phyloP scores from a whole-genome alignment of 2,113 vertebrate species.

The Bubo blakistoni region DNA sequence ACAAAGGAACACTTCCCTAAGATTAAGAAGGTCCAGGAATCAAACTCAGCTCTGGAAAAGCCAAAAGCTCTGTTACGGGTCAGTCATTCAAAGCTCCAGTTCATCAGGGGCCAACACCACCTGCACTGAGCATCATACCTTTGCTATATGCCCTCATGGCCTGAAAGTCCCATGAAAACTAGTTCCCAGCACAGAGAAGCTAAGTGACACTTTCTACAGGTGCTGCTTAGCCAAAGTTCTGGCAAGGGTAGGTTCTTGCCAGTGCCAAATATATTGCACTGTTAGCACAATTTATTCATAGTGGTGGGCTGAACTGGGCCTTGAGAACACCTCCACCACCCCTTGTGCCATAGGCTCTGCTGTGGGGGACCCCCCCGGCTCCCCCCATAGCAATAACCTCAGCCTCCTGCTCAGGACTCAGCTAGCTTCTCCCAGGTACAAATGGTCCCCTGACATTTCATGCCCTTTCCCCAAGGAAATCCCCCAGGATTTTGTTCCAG shows the following conservation, averaged over 20 bases:
- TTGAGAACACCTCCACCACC: background rate
- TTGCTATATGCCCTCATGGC: background rate
- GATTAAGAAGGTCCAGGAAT: background rate
- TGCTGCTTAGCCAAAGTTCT: background rate
- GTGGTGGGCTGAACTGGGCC: background rate
- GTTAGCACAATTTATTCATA: background rate
- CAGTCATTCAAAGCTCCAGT: background rate
- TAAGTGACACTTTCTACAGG: background rate
- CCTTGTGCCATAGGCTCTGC: background rate
- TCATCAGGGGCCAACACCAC: background rate
- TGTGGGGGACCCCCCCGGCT: background rate
- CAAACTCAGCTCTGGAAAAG: background rate
- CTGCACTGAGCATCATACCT: background rate
- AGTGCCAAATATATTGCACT: background rate
- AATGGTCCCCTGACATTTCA: background rate
- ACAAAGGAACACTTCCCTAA: background rate
- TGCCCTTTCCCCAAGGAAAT: rapidly evolving
- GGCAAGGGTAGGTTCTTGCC: background rate
- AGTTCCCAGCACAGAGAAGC: background rate
- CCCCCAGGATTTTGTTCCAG: background rate
- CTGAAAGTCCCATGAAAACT: background rate
- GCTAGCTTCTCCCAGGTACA: background rate
- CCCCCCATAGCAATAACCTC: background rate
- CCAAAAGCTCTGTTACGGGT: background rate
- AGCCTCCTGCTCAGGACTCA: background rate